Conservation (phyloP, 2,113 vertebrate species). For the Psammodynastes pulverulentus region DNA sequence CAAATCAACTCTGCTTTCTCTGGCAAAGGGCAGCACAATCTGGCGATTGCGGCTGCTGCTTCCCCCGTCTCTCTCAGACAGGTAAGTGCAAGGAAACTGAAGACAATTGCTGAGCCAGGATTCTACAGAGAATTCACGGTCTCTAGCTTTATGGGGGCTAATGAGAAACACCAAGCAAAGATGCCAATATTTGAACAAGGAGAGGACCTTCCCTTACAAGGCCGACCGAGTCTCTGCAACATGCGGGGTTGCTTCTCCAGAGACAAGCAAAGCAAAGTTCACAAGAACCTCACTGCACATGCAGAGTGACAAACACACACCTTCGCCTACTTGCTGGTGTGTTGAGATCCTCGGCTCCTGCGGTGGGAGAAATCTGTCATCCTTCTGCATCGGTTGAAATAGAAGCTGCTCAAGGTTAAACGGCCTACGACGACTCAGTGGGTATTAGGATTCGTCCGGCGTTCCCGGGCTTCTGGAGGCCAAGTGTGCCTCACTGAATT, state of each 20-base stretch:
- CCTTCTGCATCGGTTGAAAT: neutral
- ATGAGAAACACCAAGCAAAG: no score
- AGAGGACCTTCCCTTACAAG: neutral
- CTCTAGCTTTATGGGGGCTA: neutral
- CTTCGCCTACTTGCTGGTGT: slow-evolving; percentile 20
- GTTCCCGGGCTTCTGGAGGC: neutral
- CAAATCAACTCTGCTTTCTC: neutral
- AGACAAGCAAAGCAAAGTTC: slow-evolving; percentile 59
- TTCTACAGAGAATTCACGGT: neutral
- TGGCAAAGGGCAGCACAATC: neutral
- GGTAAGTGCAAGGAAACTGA: no score
- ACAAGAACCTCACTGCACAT: slow-evolving; percentile 18
- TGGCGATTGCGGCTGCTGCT: neutral
- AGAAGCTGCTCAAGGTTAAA: slow-evolving; percentile 53
- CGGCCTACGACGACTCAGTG: neutral
- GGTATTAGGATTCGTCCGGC: neutral
- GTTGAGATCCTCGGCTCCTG: neutral
- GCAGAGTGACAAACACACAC: neutral
- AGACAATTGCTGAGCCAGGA: neutral
- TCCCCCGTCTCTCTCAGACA: neutral
- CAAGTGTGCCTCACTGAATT: neutral
- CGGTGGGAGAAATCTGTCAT: neutral
- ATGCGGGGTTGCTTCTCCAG: rapidly evolving
- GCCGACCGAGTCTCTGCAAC: neutral
- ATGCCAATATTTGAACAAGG: neutral